Conservation (phyloP, 2,797 vertebrate species). For the Champsocephalus gunnari region DNA sequence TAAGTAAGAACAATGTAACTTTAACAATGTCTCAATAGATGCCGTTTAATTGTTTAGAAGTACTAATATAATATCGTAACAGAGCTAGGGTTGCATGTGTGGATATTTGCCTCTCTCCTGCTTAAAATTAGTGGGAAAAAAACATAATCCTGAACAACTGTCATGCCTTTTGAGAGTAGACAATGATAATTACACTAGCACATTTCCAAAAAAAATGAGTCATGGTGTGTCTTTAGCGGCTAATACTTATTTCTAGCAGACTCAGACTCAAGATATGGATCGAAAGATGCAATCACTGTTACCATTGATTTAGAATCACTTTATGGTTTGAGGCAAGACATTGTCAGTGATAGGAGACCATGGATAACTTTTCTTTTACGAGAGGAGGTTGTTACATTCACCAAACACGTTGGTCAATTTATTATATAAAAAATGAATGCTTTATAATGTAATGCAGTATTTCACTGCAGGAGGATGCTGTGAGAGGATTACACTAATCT, state of each 20-base stretch:
- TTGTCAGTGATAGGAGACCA: background rate
- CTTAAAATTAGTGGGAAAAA: background rate
- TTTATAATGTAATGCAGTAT: too few species aligned
- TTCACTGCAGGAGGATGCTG: background rate
- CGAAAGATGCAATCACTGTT: background rate
- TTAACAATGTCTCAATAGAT: constrained; percentile 12
- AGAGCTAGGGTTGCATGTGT: background rate
- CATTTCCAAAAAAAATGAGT: background rate
- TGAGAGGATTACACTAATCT: background rate
- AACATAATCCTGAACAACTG: background rate
- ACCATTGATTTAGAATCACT: constrained; percentile 6
- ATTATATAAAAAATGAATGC: background rate
- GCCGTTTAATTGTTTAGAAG: constrained; percentile 15
- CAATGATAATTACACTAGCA: background rate
- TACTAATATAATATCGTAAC: constrained; percentile 6
- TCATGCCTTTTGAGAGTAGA: background rate
- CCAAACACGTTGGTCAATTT: background rate
- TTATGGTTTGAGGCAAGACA: background rate
- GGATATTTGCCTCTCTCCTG: background rate
- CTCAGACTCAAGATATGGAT: background rate
- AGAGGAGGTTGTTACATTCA: background rate
- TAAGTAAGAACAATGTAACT: constrained; percentile 14
- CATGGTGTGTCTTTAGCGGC: background rate
- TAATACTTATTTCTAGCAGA: background rate
- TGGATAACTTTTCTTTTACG: background rate